Evolutionary conservation across 2,113 vertebrate species (phyloP).

Genomic region (Onychostruthus taczanowskii): DNA sequence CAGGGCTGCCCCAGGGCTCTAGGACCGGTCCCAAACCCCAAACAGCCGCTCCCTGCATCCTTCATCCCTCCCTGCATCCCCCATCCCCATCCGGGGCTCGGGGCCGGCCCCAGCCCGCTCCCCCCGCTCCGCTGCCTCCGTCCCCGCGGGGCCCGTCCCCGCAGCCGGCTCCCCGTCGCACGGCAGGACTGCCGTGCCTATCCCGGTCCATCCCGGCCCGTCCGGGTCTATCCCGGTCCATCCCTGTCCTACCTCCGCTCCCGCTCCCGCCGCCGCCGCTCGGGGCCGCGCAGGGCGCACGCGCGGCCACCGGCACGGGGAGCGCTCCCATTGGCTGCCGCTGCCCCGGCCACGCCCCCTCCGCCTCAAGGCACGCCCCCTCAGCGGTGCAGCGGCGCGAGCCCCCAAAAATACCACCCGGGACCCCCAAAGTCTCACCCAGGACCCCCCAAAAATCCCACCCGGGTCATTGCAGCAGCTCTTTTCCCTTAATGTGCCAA

Average conservation of each 20-base stretch:
- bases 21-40: neutral
- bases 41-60: neutral
- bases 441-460: too few species aligned
- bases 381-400: rapidly evolving
- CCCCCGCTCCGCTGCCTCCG: neutral
- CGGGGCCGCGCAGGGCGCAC: neutral
- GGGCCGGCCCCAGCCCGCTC: neutral
- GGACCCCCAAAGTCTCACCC: neutral
- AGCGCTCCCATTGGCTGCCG: neutral
- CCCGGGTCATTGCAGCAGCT: neutral
- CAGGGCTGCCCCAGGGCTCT: rapidly evolving
- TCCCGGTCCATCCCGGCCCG: rapidly evolving
- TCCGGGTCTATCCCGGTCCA: neutral
- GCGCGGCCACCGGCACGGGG: neutral
- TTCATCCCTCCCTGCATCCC: neutral
- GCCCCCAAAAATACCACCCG: neutral
- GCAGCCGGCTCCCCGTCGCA: neutral
- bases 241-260: neutral
- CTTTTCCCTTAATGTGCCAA: neutral
- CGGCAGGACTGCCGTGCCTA: rapidly evolving
- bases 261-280: neutral
- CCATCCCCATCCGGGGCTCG: neutral
- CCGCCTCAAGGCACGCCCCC: neutral
- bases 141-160: neutral
- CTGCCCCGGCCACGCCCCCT: neutral